phyloP scores from a whole-genome alignment of 92 coral and sea anemone species.

The Chrysogorgia sp. region DNA sequence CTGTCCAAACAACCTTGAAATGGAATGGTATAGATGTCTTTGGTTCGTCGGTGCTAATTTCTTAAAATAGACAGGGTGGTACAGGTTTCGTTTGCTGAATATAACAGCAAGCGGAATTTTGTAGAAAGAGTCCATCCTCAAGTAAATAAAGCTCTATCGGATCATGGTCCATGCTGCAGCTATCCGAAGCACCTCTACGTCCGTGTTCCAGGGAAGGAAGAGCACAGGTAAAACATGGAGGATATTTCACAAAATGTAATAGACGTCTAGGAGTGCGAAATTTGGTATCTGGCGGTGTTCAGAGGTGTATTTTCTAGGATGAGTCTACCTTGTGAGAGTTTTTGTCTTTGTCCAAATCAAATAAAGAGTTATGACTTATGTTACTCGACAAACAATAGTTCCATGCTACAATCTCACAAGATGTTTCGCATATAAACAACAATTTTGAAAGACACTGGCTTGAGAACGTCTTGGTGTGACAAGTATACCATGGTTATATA shows the following conservation, averaged over 20 bases:
- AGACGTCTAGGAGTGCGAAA: no score
- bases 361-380: no score
- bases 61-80: slow-evolving; percentile 54
- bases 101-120: slow-evolving; percentile 66
- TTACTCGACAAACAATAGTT: no score
- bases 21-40: slow-evolving; percentile 55
- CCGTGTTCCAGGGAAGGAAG: slow-evolving; percentile 53
- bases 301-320: no score
- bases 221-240: slow-evolving; percentile 65
- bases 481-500: slow-evolving; percentile 49
- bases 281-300: no score
- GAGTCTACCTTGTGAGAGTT: no score
- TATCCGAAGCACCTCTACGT: slow-evolving; percentile 41
- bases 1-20: slow-evolving; percentile 62
- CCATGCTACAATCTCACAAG: no score
- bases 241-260: slow-evolving; percentile 18
- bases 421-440: slow-evolving; percentile 48
- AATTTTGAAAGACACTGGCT: slow-evolving; percentile 14
- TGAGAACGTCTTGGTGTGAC: slow-evolving; percentile 48
- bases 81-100: slow-evolving; percentile 65
- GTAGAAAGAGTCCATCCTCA: slow-evolving; percentile 68
- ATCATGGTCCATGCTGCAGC: slow-evolving; percentile 63
- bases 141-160: slow-evolving; percentile 60
- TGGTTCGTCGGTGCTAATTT: slow-evolving; percentile 38
- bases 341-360: no score